Conservation (phyloP, 2,888 invertebrate genomes). For the Tachystola acroxantha region DNA sequence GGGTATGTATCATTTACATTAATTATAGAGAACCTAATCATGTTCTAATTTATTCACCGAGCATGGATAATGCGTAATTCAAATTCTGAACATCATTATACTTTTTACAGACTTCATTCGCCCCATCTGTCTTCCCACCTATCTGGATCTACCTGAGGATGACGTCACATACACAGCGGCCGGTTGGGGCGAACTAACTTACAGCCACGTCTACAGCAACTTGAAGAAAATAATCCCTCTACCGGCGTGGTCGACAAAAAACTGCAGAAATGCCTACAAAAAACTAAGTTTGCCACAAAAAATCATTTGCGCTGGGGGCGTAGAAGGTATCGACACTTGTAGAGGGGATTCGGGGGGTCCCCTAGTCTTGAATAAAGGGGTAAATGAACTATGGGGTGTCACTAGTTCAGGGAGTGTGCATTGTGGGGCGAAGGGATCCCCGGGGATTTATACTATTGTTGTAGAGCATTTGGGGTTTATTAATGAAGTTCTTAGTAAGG, state of each 20-base stretch:
- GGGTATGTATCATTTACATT: no score
- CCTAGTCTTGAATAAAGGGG: conserved; percentile 26
- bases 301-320: conserved; percentile 48
- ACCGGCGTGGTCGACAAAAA: conserved; percentile 27
- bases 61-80: no score
- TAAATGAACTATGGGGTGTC: conserved; percentile 39
- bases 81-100: no score
- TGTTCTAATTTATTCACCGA: no score
- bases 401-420: conserved; percentile 36
- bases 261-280: conserved; percentile 29
- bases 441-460: conserved; percentile 48
- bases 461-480: conserved; percentile 41
- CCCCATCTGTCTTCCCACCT: conserved; percentile 43
- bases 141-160: conserved; percentile 13
- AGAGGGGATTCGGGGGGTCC: conserved; percentile 55
- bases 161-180: conserved; percentile 29
- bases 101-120: conserved; percentile 49
- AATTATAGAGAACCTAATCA: no score
- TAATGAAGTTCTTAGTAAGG: conserved; percentile 17
- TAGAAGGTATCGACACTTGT: conserved; percentile 40
- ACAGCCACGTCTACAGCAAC: conserved; percentile 26
- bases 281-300: conserved; percentile 25
- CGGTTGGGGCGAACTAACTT: conserved; percentile 42
- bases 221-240: conserved; percentile 40
- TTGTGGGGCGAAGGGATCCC: conserved; percentile 38